phyloP scores from a whole-genome alignment of 2,113 vertebrate genomes.

The Formicarius rufipectus region DNA sequence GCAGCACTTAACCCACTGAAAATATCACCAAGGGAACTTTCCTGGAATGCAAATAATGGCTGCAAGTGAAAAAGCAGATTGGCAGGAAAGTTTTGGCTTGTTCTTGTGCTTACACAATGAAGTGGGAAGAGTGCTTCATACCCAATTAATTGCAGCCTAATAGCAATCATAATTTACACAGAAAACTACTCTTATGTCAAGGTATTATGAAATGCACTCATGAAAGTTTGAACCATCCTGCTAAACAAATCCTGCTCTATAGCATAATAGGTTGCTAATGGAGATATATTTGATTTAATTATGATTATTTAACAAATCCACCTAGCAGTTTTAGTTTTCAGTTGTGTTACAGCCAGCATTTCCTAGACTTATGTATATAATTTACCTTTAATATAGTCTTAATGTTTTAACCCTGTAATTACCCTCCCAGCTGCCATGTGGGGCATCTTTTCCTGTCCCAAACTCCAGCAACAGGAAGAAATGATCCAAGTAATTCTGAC shows the following conservation, averaged over 20 bases:
- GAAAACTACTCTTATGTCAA: not conserved
- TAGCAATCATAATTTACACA: not conserved
- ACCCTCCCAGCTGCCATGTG: not conserved
- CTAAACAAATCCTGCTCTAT: not conserved
- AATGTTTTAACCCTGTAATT: not conserved
- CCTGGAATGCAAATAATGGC: not conserved
- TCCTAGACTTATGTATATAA: not conserved
- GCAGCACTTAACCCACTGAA: not conserved
- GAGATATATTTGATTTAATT: not conserved
- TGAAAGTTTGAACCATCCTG: not conserved
- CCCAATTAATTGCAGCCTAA: not conserved
- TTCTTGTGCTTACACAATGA: rapidly evolving
- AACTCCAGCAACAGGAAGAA: not conserved
- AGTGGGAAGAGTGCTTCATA: not conserved
- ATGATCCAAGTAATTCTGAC: not conserved
- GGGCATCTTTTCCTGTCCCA: not conserved
- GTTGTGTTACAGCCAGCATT: not conserved
- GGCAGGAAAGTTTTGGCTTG: not conserved
- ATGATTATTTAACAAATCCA: not conserved
- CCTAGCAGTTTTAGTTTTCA: not conserved
- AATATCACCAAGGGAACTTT: not conserved
- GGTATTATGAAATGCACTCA: not conserved
- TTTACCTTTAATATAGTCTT: not conserved
- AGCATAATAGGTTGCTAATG: not conserved
- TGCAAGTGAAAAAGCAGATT: not conserved